Evolutionary conservation across 2,113 vertebrate species (phyloP).

Genomic region (Salvelinus sp.): DNA sequence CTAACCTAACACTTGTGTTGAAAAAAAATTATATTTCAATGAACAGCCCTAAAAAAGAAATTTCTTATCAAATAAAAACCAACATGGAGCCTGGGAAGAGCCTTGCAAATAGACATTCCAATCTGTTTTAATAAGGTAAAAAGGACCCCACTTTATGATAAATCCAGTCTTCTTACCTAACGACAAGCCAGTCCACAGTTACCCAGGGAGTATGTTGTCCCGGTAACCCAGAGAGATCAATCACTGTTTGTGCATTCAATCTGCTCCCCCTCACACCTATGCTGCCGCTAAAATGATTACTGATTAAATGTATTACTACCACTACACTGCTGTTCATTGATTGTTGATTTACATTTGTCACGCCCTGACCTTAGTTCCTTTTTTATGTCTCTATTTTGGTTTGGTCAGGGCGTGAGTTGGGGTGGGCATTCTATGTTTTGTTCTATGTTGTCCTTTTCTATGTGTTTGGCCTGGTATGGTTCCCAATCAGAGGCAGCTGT

Average conservation of each 20-base stretch:
- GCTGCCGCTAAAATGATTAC: too few species aligned
- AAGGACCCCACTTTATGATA: slow-evolving; percentile 38
- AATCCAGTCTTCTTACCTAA: slow-evolving; percentile 32
- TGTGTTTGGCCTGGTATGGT: too few species aligned
- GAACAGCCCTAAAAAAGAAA: slow-evolving; percentile 19
- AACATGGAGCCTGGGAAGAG: slow-evolving; percentile 8
- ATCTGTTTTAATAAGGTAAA: slow-evolving; percentile 64
- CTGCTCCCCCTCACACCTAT: too few species aligned
- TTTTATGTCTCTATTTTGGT: too few species aligned
- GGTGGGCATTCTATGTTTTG: too few species aligned
- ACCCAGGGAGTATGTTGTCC: slow-evolving; percentile 43
- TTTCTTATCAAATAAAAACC: slow-evolving; percentile 41
- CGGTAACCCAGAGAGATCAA: slow-evolving; percentile 54
- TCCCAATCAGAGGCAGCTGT: too few species aligned
- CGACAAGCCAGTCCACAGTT: slow-evolving; percentile 37
- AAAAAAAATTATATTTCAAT: not conserved
- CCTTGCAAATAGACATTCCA: slow-evolving; percentile 39
- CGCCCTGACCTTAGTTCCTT: too few species aligned
- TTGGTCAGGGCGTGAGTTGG: too few species aligned
- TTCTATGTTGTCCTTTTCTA: too few species aligned
- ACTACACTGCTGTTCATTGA: too few species aligned
- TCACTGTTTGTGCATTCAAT: slow-evolving; percentile 59
- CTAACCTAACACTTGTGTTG: not conserved
- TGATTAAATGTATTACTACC: too few species aligned
- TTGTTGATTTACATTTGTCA: too few species aligned